Base-by-base conservation (phyloP, 1,140 invertebrate genomes). In the Drosophila kohkoa region DNA sequence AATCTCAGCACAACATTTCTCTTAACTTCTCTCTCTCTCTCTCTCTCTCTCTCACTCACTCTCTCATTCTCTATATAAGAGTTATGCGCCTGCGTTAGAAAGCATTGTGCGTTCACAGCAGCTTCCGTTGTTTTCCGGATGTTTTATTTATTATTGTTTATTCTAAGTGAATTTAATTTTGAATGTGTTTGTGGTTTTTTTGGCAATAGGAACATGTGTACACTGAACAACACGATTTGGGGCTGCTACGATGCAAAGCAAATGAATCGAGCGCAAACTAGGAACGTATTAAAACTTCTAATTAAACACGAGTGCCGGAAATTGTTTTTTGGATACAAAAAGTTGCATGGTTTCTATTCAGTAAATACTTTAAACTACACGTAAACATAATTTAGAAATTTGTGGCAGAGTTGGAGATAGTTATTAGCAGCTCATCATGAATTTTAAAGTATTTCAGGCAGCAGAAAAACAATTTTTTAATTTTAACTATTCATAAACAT, bases 61-160 rank as follows among this genome's bases (percentile, higher is more conserved):
- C 6, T 5, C 6, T 74, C 41, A 43, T 30, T 64, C 20, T 51
- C 5, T 16, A 10, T 79, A 88, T 79, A 79, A 80, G 80, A 16
- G 30, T 15, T 20, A 5, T 49, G 11, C 82, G 82, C 80, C 41
- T 65, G 82, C 82, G 82, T 68, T 8, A 8, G 25, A 38, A 11
- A 52, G n/a, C 13, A 15, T 11, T 2, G 16, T 55, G 16, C 5
- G 30, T 30, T 41, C 28, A 35, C 20, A 35, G 10, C 48, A 20
- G 64, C 67, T 52, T 45, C 20, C 30, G 52, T 59, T 67, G 63
- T 16, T 43, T 69, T 59, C 41, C 41, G 41, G 30, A 68, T 68
- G 66, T 57, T 86, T 79, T 77, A 78, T 75, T 75, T 75, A 70
- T 75, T 64, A 69, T 65, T 75, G 66, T 78, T 87, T 77, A 57